Evolutionary conservation across 1,140 invertebrate species (phyloP), one percentile per base, ranked within the genome.

Genomic region (Panagrolaimus sp.): DNA sequence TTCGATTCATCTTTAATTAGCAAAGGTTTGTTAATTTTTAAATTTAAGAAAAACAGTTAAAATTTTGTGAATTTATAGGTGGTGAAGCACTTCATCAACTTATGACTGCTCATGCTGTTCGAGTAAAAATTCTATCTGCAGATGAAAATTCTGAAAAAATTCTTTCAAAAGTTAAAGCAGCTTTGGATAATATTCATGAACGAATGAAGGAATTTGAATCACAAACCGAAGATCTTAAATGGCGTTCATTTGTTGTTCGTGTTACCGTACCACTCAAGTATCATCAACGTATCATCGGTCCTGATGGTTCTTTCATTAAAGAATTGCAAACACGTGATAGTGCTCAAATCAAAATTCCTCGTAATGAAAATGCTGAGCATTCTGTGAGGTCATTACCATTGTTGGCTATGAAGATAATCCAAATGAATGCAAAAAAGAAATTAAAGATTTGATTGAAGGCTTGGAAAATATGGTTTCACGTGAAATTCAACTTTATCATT

Each of bases 1-100:
- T 88, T 93, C 78, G 94, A 97, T 85, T 88, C 92, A 69, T 89
- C 90, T 21, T 92, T 98, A 71, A 95, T 97, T 81, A 94, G 94
- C 5, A 89, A 90, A 76, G 93, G n/a, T n/a, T n/a, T n/a, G n/a
- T n/a, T n/a, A n/a, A n/a, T n/a, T n/a, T n/a, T n/a, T n/a, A n/a
- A n/a, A n/a, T n/a, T n/a, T n/a, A n/a, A n/a, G n/a, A n/a, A n/a
- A n/a, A n/a, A n/a, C n/a, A n/a, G n/a, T n/a, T n/a, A n/a, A n/a
- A n/a, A n/a, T n/a, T n/a, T n/a, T n/a, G n/a, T n/a, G n/a, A n/a
- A n/a, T n/a, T n/a, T n/a, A n/a, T n/a, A n/a, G n/a, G 92, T 77
- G 93, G 94, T 43, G 88, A 89, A 76, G 91, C 92, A 83, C 90
- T 94, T 1, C 88, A 90, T 24, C 88, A 90, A 74, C 87, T 97